Base-by-base conservation (phyloP, 2,113 vertebrate species). In the Apodemus speciosus region DNA sequence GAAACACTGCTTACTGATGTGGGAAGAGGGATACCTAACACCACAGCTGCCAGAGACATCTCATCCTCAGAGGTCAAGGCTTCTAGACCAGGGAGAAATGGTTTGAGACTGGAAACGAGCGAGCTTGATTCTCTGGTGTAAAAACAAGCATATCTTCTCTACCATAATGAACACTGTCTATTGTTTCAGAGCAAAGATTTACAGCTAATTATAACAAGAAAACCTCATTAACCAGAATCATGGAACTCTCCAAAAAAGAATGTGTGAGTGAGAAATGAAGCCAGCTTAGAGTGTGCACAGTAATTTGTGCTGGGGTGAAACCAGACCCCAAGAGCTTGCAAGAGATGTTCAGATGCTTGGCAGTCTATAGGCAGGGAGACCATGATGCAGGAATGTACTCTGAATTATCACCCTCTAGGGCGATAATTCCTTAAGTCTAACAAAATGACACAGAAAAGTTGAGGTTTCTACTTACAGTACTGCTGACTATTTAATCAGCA, bases 181-280 rank as follows among this genome's bases (percentile, higher is more conserved):
- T 11, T 79, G 86, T 49, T 94, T 96, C 20, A 90, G 51, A 89
- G 35, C 58, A 83, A 79, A 95, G 88, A 69, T 69, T 87, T 91
- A 89, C 0, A 79, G 7, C 18, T 49, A 84, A 72, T 5, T 25
- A 0, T 23, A 94, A 87, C 30, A 71, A 91, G 80, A 89, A 56
- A 64, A 14, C 38, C 58, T 86, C n/a, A 87, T 0, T 60, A 71
- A 73, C 35, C 18, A 81, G 79, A 90, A 81, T 35, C 14, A 46
- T 46, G 21, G 79, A 87, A 46, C 6, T 84, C 40, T 11, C 1
- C 27, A 35, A 80, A 92, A 21, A 46, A 76, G 23, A 66, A 56
- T 9, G 20, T 5, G 38, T 16, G 94, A 53, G 58, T 69, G 32
- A 88, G 85, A 93, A 40, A 58, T 5, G 60, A 88, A 88, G 89